These are phyloP conservation scores for Scaptomyza montana DNA, from an alignment of 1,140 invertebrate species.

Conservation along the genomic window DNA sequence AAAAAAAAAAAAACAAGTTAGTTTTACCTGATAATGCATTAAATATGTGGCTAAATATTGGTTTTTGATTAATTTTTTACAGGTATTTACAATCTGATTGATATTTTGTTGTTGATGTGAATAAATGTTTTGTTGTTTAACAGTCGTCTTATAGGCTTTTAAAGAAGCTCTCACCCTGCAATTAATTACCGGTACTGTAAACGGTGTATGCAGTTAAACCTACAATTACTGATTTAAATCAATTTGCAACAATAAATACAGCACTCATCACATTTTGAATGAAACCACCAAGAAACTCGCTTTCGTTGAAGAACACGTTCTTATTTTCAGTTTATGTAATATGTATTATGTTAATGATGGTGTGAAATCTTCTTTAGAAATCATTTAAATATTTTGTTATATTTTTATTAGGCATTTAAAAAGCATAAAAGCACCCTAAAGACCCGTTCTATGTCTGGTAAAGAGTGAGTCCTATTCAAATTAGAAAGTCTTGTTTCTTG, in stretches of 20 bases:
- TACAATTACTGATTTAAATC: slow-evolving; percentile 59
- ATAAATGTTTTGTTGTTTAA: slow-evolving; percentile 14
- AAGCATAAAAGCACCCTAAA: slow-evolving; percentile 1
- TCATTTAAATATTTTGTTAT: neutral
- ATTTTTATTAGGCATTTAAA: neutral
- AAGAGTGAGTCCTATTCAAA: neutral
- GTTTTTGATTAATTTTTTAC: neutral
- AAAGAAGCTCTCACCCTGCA: neutral
- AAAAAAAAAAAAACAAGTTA: no score
- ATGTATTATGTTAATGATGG: neutral
- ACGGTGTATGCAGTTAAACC: slow-evolving; percentile 20
- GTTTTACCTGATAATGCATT: no score
- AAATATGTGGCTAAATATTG: neutral
- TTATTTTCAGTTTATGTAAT: neutral
- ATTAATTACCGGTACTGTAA: slow-evolving; percentile 1
- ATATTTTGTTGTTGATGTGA: neutral
- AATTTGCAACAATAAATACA: slow-evolving; percentile 27
- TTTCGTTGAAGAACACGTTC: neutral
- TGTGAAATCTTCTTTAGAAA: neutral
- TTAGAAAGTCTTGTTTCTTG: neutral
- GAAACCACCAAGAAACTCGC: neutral
- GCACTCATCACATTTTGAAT: slow-evolving; percentile 13
- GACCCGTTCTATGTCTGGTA: slow-evolving; percentile 5
- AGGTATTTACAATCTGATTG: neutral
- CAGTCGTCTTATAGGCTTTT: slow-evolving; percentile 2